Conservation (phyloP, 1,140 invertebrate genomes). For the Cydia strobilella region DNA sequence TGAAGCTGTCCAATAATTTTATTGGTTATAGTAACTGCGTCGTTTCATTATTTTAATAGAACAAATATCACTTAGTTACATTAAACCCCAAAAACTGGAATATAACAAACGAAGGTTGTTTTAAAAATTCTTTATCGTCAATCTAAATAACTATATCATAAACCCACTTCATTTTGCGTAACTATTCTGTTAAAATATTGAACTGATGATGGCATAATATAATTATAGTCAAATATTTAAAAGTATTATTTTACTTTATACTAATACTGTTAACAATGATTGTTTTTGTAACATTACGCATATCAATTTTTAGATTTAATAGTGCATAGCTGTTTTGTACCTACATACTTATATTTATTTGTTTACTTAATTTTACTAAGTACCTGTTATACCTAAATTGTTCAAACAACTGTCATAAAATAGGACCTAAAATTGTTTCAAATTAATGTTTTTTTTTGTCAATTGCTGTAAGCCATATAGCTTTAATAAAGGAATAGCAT, state of each 20-base stretch:
- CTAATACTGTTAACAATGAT: slow-evolving; percentile 5
- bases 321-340: not conserved
- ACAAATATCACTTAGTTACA: too few species aligned
- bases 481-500: slow-evolving; percentile 8
- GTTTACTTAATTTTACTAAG: not conserved
- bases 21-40: too few species aligned
- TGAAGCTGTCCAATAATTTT: too few species aligned
- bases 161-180: too few species aligned
- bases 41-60: too few species aligned
- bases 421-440: not conserved
- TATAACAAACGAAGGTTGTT: too few species aligned
- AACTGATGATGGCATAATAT: too few species aligned
- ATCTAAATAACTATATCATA: too few species aligned
- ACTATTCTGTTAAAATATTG: too few species aligned
- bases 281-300: not conserved
- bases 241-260: slow-evolving; percentile 22
- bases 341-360: not conserved
- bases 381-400: not conserved
- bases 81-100: too few species aligned
- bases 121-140: too few species aligned
- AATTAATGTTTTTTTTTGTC: not conserved
- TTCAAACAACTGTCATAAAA: not conserved
- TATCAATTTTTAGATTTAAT: not conserved
- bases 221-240: too few species aligned
- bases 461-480: slow-evolving; percentile 22